phyloP scores from a whole-genome alignment of 2,888 invertebrate species.

The Calephelis perditalis region DNA sequence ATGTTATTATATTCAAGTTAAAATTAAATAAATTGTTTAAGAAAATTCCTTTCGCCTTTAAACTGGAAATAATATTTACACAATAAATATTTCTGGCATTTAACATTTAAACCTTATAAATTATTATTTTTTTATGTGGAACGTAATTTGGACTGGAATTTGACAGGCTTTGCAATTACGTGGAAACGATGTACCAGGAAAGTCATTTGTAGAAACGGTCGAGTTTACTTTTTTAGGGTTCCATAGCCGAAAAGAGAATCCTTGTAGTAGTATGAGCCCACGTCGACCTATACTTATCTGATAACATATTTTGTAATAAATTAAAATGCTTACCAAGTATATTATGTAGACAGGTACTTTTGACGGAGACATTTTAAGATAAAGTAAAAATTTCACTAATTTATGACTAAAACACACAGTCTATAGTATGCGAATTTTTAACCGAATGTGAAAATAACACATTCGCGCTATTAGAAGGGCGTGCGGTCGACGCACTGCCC shows the following conservation, averaged over 20 bases:
- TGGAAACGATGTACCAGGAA: too few relatives aligned
- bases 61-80: slow-evolving; percentile 50
- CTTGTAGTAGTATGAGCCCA: too few relatives aligned
- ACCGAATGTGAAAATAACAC: slow-evolving; percentile 63
- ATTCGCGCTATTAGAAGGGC: slow-evolving; percentile 71
- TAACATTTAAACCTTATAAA: slow-evolving; percentile 39
- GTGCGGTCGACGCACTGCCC: slow-evolving; percentile 76
- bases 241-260: too few relatives aligned
- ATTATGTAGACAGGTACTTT: slow-evolving; percentile 47
- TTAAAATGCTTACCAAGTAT: slow-evolving; percentile 55
- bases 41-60: slow-evolving; percentile 50
- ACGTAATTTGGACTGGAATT: too few relatives aligned
- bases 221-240: too few relatives aligned
- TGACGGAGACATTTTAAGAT: slow-evolving; percentile 59
- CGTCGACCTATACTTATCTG: too few relatives aligned
- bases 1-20: background rate
- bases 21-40: slow-evolving; percentile 24
- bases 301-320: slow-evolving; percentile 14
- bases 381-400: slow-evolving; percentile 42
- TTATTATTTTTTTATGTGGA: too few relatives aligned
- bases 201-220: too few relatives aligned
- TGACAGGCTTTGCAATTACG: too few relatives aligned
- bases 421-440: slow-evolving; percentile 56
- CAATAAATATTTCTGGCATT: slow-evolving; percentile 44
- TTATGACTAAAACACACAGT: slow-evolving; percentile 48